Conservation (phyloP, 2,797 vertebrate genomes). For the Lagocephalus sceleratus region DNA sequence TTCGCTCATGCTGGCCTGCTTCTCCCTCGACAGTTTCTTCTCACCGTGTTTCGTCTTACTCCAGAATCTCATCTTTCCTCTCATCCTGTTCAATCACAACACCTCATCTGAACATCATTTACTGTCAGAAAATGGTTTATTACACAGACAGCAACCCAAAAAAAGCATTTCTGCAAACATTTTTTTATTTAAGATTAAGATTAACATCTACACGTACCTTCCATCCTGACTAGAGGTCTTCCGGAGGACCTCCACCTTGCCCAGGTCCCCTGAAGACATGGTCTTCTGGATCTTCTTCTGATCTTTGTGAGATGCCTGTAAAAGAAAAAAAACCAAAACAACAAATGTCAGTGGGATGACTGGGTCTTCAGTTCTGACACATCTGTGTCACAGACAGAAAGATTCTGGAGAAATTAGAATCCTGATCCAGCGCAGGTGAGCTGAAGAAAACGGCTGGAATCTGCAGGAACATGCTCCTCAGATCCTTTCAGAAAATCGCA, state of each 20-base stretch:
- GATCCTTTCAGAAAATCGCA: slow-evolving; percentile 26
- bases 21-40: slow-evolving; percentile 81
- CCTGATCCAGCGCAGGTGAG: neutral
- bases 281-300: slow-evolving; percentile 90
- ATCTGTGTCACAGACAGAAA: no score
- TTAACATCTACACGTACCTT: slow-evolving; percentile 74
- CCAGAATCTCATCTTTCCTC: slow-evolving; percentile 94
- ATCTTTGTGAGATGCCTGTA: slow-evolving; percentile 72
- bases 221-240: slow-evolving; percentile 82
- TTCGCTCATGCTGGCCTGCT: slow-evolving; percentile 63
- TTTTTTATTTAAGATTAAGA: no score
- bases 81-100: slow-evolving; percentile 62
- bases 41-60: slow-evolving; percentile 87
- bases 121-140: no score
- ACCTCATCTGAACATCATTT: no score
- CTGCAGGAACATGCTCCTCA: slow-evolving; percentile 21
- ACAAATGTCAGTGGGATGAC: neutral
- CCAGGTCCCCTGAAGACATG: slow-evolving; percentile 93
- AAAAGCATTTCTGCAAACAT: no score
- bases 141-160: no score
- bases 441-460: slow-evolving; percentile 5
- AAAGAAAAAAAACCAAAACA: slow-evolving; percentile 3
- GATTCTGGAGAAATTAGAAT: no score
- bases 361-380: neutral
- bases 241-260: slow-evolving; percentile 79